A percentile compares a stretch with the other conserved stretches of the same genome.
phyloP scores from a whole-genome alignment of 2,113 vertebrate genomes.

The Cochlearius cochlearius region DNA sequence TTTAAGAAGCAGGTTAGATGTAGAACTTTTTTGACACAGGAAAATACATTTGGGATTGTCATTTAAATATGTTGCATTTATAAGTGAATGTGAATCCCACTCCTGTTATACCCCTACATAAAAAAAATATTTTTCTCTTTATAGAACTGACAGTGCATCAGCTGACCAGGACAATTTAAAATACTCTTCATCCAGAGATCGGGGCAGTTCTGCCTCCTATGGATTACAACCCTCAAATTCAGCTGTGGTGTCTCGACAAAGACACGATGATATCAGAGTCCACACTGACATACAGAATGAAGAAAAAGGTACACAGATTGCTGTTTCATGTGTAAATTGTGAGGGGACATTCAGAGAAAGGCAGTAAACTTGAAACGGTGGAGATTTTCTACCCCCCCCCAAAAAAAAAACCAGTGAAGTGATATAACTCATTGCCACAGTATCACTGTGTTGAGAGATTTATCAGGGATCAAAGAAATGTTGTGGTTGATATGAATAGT shows the following conservation, averaged over 20 bases:
- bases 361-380: not conserved
- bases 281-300: conserved; percentile 84
- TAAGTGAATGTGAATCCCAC: conserved; percentile 36
- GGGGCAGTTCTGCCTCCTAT: conserved; percentile 84
- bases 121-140: conserved; percentile 66
- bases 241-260: conserved; percentile 85
- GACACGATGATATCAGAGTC: conserved; percentile 88
- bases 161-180: conserved; percentile 93
- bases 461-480: not conserved
- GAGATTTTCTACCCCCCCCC: not conserved
- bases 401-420: not conserved
- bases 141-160: conserved; percentile 92
- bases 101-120: conserved; percentile 9
- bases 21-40: not conserved
- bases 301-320: conserved; percentile 76
- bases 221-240: conserved; percentile 86
- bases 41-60: conserved; percentile 11
- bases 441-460: not conserved
- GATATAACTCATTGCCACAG: not conserved
- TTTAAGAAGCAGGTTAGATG: not conserved
- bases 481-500: not conserved
- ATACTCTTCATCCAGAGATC: conserved; percentile 87
- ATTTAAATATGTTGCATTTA: not conserved
- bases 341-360: not conserved
- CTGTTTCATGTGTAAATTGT: not conserved